Evolutionary conservation across 2,888 invertebrate genomes (phyloP).

Genomic region (Cyaniris semiargus): DNA sequence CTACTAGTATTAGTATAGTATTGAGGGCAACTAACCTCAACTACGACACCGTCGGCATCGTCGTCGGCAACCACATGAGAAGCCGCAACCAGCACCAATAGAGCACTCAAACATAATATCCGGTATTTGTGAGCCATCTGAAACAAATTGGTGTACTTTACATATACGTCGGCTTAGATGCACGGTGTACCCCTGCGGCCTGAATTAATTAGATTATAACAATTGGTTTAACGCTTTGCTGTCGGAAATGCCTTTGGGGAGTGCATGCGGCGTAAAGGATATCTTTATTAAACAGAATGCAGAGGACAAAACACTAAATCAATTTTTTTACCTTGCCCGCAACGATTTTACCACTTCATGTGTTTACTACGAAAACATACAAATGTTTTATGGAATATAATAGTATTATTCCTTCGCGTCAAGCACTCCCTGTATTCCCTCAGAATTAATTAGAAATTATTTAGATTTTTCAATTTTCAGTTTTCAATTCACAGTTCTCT

Average conservation of each 20-base stretch:
- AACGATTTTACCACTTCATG: slow-evolving; percentile 28
- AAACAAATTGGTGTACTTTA: slow-evolving; percentile 46
- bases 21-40: slow-evolving; percentile 62
- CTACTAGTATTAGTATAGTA: neutral
- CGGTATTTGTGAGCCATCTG: slow-evolving; percentile 68
- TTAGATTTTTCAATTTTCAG: neutral
- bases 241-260: slow-evolving; percentile 1
- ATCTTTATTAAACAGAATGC: slow-evolving; percentile 25
- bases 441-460: neutral
- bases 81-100: slow-evolving; percentile 55
- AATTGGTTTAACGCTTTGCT: neutral
- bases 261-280: neutral
- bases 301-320: slow-evolving; percentile 35
- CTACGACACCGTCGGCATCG: slow-evolving; percentile 59
- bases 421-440: neutral
- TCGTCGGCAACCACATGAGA: slow-evolving; percentile 52
- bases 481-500: neutral
- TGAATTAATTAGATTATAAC: slow-evolving; percentile 48
- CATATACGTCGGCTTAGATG: neutral
- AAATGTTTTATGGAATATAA: neutral
- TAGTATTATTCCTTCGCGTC: neutral
- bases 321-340: slow-evolving; percentile 35
- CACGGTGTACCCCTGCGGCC: slow-evolving; percentile 30
- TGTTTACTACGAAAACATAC: neutral
- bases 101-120: slow-evolving; percentile 55